Percentiles rank a stretch among this genome's conserved stretches.
Evolutionary conservation across 2,797 vertebrate species (phyloP).

Genomic region (Alectoris magna): DNA sequence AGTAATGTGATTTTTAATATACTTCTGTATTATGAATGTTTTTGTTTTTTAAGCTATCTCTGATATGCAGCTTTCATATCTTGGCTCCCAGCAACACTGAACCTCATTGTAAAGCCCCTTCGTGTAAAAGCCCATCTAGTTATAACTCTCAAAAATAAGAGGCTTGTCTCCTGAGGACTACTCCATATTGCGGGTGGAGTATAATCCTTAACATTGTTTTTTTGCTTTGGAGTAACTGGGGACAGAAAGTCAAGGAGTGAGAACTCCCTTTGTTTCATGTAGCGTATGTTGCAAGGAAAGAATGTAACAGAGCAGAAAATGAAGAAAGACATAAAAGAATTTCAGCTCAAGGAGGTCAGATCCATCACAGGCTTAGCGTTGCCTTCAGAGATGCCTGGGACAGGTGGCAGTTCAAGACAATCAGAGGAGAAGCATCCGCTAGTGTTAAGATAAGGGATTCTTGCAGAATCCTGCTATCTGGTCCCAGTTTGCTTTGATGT

Average conservation of each 20-base stretch:
- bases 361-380: conserved; percentile 96
- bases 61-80: conserved; percentile 78
- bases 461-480: conserved; percentile 86
- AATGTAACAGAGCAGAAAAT: conserved; percentile 95
- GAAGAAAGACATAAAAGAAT: conserved; percentile 99
- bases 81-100: conserved; percentile 75
- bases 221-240: conserved; percentile 83
- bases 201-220: conserved; percentile 85
- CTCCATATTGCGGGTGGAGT: conserved; percentile 75
- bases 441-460: conserved; percentile 96
- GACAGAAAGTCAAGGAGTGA: conserved; percentile 84
- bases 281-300: conserved; percentile 78
- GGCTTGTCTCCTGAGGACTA: conserved; percentile 81
- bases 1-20: conserved; percentile 64
- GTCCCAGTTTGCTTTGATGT: conserved; percentile 93
- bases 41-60: conserved; percentile 81
- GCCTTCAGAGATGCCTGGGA: conserved; percentile 99
- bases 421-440: conserved; percentile 91
- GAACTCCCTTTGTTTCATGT: conserved; percentile 86
- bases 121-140: conserved; percentile 71
- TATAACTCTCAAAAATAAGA: conserved; percentile 82
- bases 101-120: conserved; percentile 74
- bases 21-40: conserved; percentile 64
- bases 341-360: conserved; percentile 97
- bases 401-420: conserved; percentile 99